These are phyloP conservation scores for Melipona bicolor DNA, from an alignment of 2,888 invertebrate species.

Conservation along the genomic window DNA sequence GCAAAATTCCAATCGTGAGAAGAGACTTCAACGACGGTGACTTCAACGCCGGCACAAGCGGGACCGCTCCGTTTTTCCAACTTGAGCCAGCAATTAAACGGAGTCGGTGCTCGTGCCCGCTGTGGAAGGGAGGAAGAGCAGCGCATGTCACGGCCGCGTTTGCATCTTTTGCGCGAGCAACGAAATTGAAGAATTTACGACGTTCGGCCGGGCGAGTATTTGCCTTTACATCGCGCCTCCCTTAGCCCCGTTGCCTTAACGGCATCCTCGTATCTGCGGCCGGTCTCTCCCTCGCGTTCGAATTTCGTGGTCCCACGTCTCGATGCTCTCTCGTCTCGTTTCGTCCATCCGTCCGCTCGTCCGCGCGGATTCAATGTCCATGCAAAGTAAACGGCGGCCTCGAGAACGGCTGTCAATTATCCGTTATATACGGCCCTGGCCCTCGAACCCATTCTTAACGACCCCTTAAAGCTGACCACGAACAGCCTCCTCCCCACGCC, in stretches of 20 bases:
- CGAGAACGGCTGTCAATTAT: slow-evolving; percentile 83
- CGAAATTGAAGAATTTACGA: slow-evolving; percentile 77
- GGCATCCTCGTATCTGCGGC: slow-evolving; percentile 35
- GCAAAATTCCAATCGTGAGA: not conserved
- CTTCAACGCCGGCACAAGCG: slow-evolving; percentile 12
- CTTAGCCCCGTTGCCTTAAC: slow-evolving; percentile 26
- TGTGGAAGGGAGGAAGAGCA: not conserved
- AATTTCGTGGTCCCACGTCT: slow-evolving; percentile 55
- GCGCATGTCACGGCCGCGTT: slow-evolving; percentile 47
- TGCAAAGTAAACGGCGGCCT: slow-evolving; percentile 83
- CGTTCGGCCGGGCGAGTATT: slow-evolving; percentile 51
- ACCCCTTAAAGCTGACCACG: slow-evolving; percentile 77
- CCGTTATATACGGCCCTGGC: slow-evolving; percentile 84
- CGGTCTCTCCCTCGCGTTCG: slow-evolving; percentile 50
- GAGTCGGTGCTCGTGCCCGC: slow-evolving; percentile 36
- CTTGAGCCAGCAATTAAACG: slow-evolving; percentile 47
- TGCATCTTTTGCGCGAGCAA: slow-evolving; percentile 53
- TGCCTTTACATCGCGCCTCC: slow-evolving; percentile 62
- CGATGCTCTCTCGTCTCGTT: slow-evolving; percentile 65
- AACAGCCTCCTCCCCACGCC: slow-evolving; percentile 39
- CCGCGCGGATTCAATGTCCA: slow-evolving; percentile 82
- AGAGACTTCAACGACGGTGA: slow-evolving; percentile 5
- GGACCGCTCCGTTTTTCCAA: slow-evolving; percentile 24
- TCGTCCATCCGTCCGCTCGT: slow-evolving; percentile 61
- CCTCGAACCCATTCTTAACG: slow-evolving; percentile 83